Base-by-base conservation (phyloP, 2,888 invertebrate species). In the Carcina quercana region DNA sequence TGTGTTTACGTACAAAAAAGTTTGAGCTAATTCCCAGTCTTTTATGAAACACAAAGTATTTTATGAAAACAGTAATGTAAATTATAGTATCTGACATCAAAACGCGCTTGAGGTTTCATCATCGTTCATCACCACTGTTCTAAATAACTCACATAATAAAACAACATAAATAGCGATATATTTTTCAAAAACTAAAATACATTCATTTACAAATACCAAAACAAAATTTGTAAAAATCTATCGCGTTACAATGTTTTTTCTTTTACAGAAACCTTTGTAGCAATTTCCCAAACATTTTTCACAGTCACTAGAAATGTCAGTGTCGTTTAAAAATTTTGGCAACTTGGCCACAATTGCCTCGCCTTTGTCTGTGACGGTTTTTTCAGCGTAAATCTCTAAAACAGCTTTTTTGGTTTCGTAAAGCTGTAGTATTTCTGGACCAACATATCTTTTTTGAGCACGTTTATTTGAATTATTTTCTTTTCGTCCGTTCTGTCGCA, bases 361-460 rank as follows among this genome's bases (percentile, higher is more conserved):
- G 0, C 58, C 55, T n/a, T 50, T 46, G 0, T 50, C 42, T 0
- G 58, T 53, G 1, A 48, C 7, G 3, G 52, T 58, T 36, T 54
- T 67, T 31, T 74, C 64, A 0, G 75, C 59, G 30, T 78, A 80
- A 25, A 82, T 71, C 26, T 76, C 65, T 17, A 82, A 50, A 21
- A 80, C 80, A 0, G 79, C 80, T 36, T 66, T 79, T 25, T 82
- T 82, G 0, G 66, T 64, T 45, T 69, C 75, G 14, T 72, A 62
- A 7, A 66, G 63, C 35, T 82, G 79, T 28, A 80, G 45, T 12
- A 78, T 49, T 33, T 79, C 65, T 2, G 62, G 4, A 28, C 32
- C 7, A 31, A 15, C 29, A 32, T 12, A 32, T 34, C 22, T 32
- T 27, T 28, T 5, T 13, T 33, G 22, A 11, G 14, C 25, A 36